These are phyloP conservation scores for Standfussiana lucernea DNA, from an alignment of 2,888 invertebrate species.

Conservation along the genomic window DNA sequence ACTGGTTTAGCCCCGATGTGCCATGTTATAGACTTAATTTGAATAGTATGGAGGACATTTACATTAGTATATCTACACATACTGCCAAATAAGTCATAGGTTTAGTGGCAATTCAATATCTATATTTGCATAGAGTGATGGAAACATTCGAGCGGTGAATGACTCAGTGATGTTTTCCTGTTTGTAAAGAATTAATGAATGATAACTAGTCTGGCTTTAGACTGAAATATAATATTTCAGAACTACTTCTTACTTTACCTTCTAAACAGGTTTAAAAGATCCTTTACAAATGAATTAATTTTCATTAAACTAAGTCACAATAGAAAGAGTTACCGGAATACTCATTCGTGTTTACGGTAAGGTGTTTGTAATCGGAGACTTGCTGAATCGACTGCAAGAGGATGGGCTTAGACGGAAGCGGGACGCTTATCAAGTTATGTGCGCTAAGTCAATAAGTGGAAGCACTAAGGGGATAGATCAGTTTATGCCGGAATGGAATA, in stretches of 20 bases:
- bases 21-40: slow-evolving; percentile 47
- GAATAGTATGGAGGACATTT: slow-evolving; percentile 54
- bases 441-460: slow-evolving; percentile 46
- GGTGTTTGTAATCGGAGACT: slow-evolving; percentile 61
- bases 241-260: not conserved
- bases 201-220: not conserved
- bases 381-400: slow-evolving; percentile 51
- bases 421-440: slow-evolving; percentile 51
- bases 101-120: slow-evolving; percentile 37
- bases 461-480: slow-evolving; percentile 30
- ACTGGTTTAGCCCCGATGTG: slow-evolving; percentile 24
- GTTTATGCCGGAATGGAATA: not conserved
- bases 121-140: slow-evolving; percentile 34
- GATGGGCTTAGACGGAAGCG: slow-evolving; percentile 50
- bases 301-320: not conserved
- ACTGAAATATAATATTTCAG: not conserved
- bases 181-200: slow-evolving; percentile 26
- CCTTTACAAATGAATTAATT: not conserved
- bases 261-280: not conserved
- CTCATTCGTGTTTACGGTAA: slow-evolving; percentile 18
- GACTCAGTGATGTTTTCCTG: slow-evolving; percentile 20
- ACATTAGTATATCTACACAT: slow-evolving; percentile 14
- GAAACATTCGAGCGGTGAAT: slow-evolving; percentile 27
- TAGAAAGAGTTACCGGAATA: not conserved
- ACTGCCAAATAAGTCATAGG: slow-evolving; percentile 42